These are phyloP conservation scores for Cromileptes altivelis DNA, from an alignment of 2,113 vertebrate genomes.

Conservation along the genomic window DNA sequence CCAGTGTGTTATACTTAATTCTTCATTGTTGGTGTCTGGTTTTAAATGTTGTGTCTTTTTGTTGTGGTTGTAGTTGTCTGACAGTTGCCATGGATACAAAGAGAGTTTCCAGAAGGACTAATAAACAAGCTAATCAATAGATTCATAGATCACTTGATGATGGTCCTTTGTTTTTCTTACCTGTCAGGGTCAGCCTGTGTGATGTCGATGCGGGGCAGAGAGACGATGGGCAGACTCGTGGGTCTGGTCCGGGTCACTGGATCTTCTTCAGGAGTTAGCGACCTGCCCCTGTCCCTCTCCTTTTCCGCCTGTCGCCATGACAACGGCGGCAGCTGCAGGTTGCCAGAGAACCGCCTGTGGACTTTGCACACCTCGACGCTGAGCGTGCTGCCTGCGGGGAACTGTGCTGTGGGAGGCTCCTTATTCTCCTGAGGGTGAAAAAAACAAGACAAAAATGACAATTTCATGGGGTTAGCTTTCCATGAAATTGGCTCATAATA, in stretches of 20 bases:
- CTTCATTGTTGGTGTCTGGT: too few species aligned
- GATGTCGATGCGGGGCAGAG: constrained; percentile 93
- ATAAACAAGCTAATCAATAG: too few species aligned
- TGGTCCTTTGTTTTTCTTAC: constrained; percentile 70
- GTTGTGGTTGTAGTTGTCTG: too few species aligned
- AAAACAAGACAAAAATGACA: not conserved
- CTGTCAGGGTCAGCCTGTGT: constrained; percentile 91
- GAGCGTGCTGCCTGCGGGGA: constrained; percentile 82
- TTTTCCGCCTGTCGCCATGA: constrained; percentile 90
- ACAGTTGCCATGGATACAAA: too few species aligned
- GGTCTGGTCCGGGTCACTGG: constrained; percentile 87
- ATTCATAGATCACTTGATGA: not conserved
- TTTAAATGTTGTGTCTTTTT: too few species aligned
- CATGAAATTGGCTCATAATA: not conserved
- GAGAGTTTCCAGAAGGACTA: too few species aligned
- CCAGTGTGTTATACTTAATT: too few species aligned
- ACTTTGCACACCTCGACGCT: constrained; percentile 92
- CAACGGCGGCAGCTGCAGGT: constrained; percentile 91
- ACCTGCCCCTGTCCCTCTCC: constrained; percentile 68
- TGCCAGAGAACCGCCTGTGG: constrained; percentile 92
- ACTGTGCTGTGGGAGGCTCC: constrained; percentile 83
- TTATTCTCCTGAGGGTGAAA: constrained; percentile 82
- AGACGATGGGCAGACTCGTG: constrained; percentile 88
- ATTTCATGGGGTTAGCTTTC: not conserved
- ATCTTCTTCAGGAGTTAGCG: constrained; percentile 89